A percentile compares a stretch with the other conserved stretches of the same genome.
Conservation (phyloP, 2,888 invertebrate species). For the Furcula furcula region DNA sequence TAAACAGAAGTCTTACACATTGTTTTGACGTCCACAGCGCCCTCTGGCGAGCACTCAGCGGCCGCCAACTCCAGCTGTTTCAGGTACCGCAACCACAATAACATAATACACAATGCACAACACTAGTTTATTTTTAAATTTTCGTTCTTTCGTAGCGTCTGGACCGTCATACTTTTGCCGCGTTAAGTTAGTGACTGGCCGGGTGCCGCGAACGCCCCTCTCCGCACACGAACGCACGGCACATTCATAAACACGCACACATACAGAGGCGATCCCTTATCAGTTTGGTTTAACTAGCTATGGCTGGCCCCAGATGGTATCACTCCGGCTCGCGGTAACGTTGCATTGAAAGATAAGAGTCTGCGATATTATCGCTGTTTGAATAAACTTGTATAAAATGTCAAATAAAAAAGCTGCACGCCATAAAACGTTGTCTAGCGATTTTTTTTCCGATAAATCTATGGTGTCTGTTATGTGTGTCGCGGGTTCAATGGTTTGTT, state of each 20-base stretch:
- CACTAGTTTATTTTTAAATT: constrained; percentile 36
- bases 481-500: neutral
- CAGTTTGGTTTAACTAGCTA: constrained; percentile 79
- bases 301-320: constrained; percentile 78
- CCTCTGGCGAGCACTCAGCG: constrained; percentile 60
- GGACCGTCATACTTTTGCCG: constrained; percentile 78
- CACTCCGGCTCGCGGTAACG: constrained; percentile 78
- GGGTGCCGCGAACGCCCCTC: constrained; percentile 58
- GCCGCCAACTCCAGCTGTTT: constrained; percentile 73
- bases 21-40: constrained; percentile 72
- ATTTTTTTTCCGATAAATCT: constrained; percentile 37
- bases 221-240: constrained; percentile 47
- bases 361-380: constrained; percentile 78
- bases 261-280: constrained; percentile 67
- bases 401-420: constrained; percentile 78
- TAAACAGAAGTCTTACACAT: constrained; percentile 63
- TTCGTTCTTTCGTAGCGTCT: constrained; percentile 33
- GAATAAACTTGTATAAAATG: constrained; percentile 82
- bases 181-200: constrained; percentile 78
- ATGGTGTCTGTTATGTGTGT: neutral
- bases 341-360: constrained; percentile 81
- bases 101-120: constrained; percentile 61
- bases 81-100: constrained; percentile 75
- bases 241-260: constrained; percentile 53
- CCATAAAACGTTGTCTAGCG: constrained; percentile 68